Base-by-base conservation (phyloP, 2,888 invertebrate species). In the Lasioglossum leucozonium region DNA sequence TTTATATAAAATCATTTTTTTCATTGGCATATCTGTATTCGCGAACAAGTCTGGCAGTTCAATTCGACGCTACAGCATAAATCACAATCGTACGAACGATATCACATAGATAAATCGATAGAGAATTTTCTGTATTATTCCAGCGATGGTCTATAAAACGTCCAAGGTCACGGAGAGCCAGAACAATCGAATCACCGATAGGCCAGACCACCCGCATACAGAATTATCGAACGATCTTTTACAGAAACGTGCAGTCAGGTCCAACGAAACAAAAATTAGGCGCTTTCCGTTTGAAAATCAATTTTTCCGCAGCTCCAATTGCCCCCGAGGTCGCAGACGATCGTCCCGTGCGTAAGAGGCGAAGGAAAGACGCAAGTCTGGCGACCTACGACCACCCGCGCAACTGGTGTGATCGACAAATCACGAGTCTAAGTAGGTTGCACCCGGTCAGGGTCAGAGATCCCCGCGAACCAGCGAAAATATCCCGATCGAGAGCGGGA, bases 361-460 rank as follows among this genome's bases (percentile, higher is more conserved):
- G 55, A 81, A 0, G 10, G 13, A 51, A 76, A 55, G 51, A 81
- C 72, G n/a, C 10, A 73, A 72, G 30, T 26, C 47, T 42, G 37
- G 71, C 37, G 71, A 84, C 71, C 74, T 44, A 37, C 71, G 78
- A 74, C 51, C 77, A 69, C 74, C 71, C 77, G 69, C 75, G 86
- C 87, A 87, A 86, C 82, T 81, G 86, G 86, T 85, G 83, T 67
- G 85, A 86, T 88, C 86, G 88, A 85, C 87, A 67, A 86, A 84
- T 89, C 86, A 79, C 81, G 76, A 79, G 83, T 85, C 77, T 87
- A 91, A 92, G 91, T 91, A 91, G 92, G 90, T 92, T 92, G 90
- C 86, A 72, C 83, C 88, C 91, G 91, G 91, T 91, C 92, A 92
- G 89, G 91, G 91, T 91, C 89, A 88, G 81, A 88, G 81, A 87